phyloP scores from a whole-genome alignment of 1,140 invertebrate genomes.

The Drosophila azteca region DNA sequence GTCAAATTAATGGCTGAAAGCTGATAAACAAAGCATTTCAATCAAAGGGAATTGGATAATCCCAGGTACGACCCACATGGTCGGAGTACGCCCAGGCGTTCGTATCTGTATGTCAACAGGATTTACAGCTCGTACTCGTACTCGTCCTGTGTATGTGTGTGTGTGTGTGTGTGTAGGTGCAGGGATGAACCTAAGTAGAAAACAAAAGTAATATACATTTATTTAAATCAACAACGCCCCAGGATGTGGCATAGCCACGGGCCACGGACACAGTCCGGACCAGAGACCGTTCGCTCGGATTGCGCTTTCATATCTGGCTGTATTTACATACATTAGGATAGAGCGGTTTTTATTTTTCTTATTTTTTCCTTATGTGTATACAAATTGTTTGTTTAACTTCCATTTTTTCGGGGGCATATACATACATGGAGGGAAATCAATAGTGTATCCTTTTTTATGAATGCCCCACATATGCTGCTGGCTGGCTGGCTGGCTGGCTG shows the following conservation, averaged over 20 bases:
- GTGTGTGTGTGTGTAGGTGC: not conserved
- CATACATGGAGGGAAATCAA: slow-evolving; percentile 35
- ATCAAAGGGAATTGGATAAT: slow-evolving; percentile 17
- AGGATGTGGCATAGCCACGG: slow-evolving; percentile 15
- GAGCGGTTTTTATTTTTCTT: slow-evolving; percentile 12
- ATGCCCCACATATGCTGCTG: slow-evolving; percentile 23
- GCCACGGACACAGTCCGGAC: slow-evolving; percentile 15
- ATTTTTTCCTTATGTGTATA: slow-evolving; percentile 29
- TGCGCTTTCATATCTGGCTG: slow-evolving; percentile 23
- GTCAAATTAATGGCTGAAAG: slow-evolving; percentile 16
- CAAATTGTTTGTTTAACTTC: slow-evolving; percentile 49
- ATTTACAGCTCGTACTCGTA: too few relatives aligned
- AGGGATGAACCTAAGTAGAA: slow-evolving; percentile 8
- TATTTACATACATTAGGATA: slow-evolving; percentile 46
- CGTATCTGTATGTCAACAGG: too few relatives aligned
- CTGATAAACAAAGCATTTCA: not conserved
- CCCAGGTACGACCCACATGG: too few relatives aligned
- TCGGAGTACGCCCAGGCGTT: not conserved
- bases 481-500: not conserved
- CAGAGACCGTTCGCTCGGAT: slow-evolving; percentile 17
- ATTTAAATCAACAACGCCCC: slow-evolving; percentile 41
- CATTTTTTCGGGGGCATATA: slow-evolving; percentile 12
- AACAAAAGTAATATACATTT: slow-evolving; percentile 33
- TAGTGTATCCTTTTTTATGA: slow-evolving; percentile 51
- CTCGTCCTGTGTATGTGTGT: not conserved